Evolutionary conservation across 2,797 vertebrate species (phyloP).

Genomic region (Onychomys leucogaster): DNA sequence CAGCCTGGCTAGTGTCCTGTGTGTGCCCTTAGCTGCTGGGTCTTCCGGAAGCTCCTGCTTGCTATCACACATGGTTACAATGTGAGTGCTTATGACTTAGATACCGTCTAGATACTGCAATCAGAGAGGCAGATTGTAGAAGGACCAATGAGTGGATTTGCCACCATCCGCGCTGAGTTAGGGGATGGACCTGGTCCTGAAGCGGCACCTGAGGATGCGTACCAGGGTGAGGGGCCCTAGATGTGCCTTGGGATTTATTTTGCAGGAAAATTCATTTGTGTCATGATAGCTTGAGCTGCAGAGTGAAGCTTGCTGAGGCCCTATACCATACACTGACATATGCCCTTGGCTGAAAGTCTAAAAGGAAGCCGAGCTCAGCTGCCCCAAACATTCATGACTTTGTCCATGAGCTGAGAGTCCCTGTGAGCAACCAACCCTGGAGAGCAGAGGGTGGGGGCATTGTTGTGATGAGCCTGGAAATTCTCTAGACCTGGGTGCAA

Average conservation of each 20-base stretch:
- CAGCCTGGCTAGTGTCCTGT: no score
- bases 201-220: background rate
- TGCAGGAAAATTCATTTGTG: background rate
- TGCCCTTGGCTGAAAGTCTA: background rate
- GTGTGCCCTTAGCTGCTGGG: rapidly evolving
- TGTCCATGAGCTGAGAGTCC: rapidly evolving
- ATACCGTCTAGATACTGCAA: rapidly evolving
- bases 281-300: background rate
- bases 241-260: background rate
- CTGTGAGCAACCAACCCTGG: background rate
- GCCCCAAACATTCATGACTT: rapidly evolving
- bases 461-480: background rate
- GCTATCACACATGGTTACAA: background rate
- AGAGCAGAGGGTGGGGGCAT: rapidly evolving
- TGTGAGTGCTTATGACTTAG: background rate
- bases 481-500: background rate
- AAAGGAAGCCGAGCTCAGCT: background rate
- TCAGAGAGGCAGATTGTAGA: background rate
- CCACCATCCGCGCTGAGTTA: background rate
- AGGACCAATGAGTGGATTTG: background rate
- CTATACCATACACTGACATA: background rate
- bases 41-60: background rate
- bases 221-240: background rate
- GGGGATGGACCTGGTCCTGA: background rate
- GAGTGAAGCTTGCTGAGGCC: background rate